A percentile compares a stretch with the other conserved stretches of the same genome.
phyloP scores from a whole-genome alignment of 1,140 invertebrate species.

The Drosophila gunungcola region DNA sequence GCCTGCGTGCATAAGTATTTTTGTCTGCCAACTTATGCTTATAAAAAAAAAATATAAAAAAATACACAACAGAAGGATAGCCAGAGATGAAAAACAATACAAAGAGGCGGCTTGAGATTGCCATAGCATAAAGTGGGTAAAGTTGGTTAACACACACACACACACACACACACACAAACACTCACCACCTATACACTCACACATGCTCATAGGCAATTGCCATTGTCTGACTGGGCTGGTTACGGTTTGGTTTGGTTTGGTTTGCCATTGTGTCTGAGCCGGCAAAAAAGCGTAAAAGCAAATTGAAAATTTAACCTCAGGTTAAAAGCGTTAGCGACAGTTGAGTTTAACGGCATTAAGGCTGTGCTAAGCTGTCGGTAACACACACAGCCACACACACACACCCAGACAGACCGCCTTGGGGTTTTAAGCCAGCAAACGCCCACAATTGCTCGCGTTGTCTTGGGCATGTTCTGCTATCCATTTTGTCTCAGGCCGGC shows the following conservation, averaged over 20 bases:
- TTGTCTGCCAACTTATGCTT: conserved; percentile 14
- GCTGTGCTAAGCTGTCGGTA: conserved; percentile 78
- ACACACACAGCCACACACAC: conserved; percentile 38
- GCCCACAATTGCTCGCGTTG: conserved; percentile 39
- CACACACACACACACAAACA: too few species aligned
- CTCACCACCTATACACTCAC: neutral
- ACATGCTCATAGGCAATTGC: conserved; percentile 43
- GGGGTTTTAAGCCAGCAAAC: conserved; percentile 46
- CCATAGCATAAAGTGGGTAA: conserved; percentile 41
- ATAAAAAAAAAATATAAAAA: neutral
- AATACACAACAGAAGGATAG: conserved; percentile 11
- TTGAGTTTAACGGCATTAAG: conserved; percentile 82
- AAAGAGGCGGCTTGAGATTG: conserved; percentile 59
- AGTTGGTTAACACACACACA: conserved; percentile 48
- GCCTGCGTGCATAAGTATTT: conserved; percentile 57
- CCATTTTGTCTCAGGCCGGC: conserved; percentile 37
- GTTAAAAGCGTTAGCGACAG: conserved; percentile 82
- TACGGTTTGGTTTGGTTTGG: conserved; percentile 24
- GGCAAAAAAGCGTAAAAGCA: conserved; percentile 61
- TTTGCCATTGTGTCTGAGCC: conserved; percentile 47
- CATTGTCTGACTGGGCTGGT: conserved; percentile 45
- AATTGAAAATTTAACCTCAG: conserved; percentile 83
- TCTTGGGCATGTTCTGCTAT: conserved; percentile 24
- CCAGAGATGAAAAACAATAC: conserved; percentile 50
- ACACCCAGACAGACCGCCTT: conserved; percentile 32